Conservation (phyloP, 2,888 invertebrate species). For the Nyleta sp. region DNA sequence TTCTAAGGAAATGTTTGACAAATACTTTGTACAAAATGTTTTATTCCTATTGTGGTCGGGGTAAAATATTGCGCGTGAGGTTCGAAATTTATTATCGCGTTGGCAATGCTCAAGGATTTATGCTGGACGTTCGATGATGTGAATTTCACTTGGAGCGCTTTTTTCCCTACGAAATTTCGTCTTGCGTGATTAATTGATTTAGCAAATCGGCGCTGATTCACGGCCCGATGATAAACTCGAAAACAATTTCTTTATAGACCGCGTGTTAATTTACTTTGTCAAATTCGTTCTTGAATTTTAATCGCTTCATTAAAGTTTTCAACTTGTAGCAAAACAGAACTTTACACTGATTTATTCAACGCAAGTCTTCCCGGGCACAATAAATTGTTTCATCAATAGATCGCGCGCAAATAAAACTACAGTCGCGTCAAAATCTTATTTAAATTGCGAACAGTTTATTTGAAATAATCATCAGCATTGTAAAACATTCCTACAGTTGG, state of each 20-base stretch:
- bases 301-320: conserved; percentile 44
- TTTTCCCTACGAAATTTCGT: conserved; percentile 45
- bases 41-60: conserved; percentile 45
- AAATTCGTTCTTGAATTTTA: conserved; percentile 47
- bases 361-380: neutral
- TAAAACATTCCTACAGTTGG: too few relatives aligned
- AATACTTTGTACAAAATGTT: conserved; percentile 35
- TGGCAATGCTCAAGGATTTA: conserved; percentile 44
- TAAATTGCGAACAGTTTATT: conserved; percentile 1
- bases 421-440: neutral
- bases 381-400: conserved; percentile 19
- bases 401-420: neutral
- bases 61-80: conserved; percentile 23
- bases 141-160: conserved; percentile 45
- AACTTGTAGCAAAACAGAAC: conserved; percentile 10
- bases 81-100: conserved; percentile 35
- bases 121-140: conserved; percentile 42
- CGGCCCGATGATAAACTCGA: conserved; percentile 36
- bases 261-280: conserved; percentile 43
- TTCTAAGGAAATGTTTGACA: conserved; percentile 32
- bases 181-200: conserved; percentile 53
- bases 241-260: conserved; percentile 37
- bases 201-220: conserved; percentile 53
- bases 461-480: neutral
- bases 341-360: conserved; percentile 23